Evolutionary conservation across 2,113 vertebrate genomes (phyloP), one percentile per base, ranked within the genome.

Genomic region (Coptodon bakossiorum): DNA sequence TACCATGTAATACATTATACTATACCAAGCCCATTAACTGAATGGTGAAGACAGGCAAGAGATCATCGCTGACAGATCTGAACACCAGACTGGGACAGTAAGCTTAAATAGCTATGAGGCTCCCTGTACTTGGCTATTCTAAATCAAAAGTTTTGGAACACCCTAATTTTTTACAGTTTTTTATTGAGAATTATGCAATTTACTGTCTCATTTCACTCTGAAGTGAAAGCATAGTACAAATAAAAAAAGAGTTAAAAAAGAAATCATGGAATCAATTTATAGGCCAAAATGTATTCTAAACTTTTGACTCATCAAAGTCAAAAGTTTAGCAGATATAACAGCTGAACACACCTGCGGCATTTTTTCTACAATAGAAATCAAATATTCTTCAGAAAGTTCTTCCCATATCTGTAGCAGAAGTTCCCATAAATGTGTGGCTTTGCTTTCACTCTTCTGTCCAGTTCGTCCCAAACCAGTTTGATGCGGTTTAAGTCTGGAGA

Each of bases 381-480:
- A 57, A 57, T 16, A 1, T 57, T 57, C 12, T 27, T 27, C 6
- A 27, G 54, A 1, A 13, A 27, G 54, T 57, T 57, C 22, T 5
- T 57, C 12, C 54, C 24, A 14, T 5, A 14, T 29, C 54, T 57
- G 54, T 0, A 0, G 54, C 54, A 57, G 24, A 29, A 27, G 24
- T 57, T 57, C 12, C 54, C 54, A 8, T 57, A 57, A 57, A 57
- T 29, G 22, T 57, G 54, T 1, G 22, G 52, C 19, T 53, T 56
- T 54, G 53, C 53, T 24, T 56, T 1, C 22, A 56, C 11, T 56
- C 54, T 56, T 56, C 1, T 56, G 53, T 56, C 22, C 22, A 4
- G 53, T 56, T 56, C 11, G 0, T 24, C 53, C 11, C 53, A 7
- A 56, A 56, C 53, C 11, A 4, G 22, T 0, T 56, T 0, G 3